Evolutionary conservation across 1,140 invertebrate species (phyloP).

Genomic region (Microplitis mediator): DNA sequence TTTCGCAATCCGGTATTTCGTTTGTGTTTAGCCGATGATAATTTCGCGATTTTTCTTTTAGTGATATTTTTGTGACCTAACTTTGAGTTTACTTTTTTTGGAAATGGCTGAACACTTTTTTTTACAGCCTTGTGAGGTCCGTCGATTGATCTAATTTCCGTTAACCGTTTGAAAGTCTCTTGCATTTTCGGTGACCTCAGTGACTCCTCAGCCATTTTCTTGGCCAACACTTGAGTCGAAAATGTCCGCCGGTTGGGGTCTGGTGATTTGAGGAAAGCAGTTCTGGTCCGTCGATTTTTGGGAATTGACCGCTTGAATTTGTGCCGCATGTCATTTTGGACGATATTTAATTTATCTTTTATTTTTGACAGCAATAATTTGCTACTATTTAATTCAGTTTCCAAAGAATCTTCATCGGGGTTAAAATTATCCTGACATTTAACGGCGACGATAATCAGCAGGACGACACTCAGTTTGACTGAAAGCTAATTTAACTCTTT

Average conservation of each 20-base stretch:
- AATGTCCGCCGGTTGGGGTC: constrained; percentile 8
- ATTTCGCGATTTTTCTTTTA: neutral
- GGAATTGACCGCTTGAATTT: neutral
- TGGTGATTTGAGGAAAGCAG: constrained; percentile 22
- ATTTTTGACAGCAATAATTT: neutral
- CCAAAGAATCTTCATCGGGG: no score
- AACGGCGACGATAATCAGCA: no score
- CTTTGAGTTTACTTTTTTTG: neutral
- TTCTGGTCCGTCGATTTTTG: constrained; percentile 16
- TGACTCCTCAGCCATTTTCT: constrained; percentile 40
- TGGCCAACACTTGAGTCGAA: constrained; percentile 24
- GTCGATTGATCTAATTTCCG: constrained; percentile 9
- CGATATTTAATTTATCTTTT: constrained; percentile 45
- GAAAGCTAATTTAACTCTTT: no score
- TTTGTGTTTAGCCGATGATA: no score
- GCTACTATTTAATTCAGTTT: no score
- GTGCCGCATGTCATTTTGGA: constrained; percentile 32
- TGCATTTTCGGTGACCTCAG: constrained; percentile 39
- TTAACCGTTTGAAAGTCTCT: constrained; percentile 39
- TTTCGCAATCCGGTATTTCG: no score
- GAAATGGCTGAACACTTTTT: neutral
- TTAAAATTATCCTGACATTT: no score
- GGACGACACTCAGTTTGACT: no score
- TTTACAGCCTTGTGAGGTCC: neutral
- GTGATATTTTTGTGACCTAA: neutral